Conservation (phyloP, 2,113 vertebrate species). For the Pterocles burchelli region DNA sequence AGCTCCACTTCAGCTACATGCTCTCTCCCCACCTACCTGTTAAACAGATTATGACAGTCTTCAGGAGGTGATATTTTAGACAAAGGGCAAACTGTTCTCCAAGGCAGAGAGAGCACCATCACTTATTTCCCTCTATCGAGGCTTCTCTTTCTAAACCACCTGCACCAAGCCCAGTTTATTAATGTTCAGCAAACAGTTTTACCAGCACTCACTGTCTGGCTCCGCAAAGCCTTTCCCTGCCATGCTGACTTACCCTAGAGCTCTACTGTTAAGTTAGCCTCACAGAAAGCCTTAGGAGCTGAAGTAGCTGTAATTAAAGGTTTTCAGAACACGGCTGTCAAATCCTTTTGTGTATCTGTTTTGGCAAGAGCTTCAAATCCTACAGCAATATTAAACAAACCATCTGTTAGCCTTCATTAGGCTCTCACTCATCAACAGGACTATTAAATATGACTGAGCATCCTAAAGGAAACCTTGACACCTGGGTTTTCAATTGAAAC, state of each 20-base stretch:
- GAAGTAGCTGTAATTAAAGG: slow-evolving; percentile 79
- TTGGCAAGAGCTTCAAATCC: slow-evolving; percentile 77
- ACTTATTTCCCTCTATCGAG: not conserved
- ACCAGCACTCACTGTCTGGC: not conserved
- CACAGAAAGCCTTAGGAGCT: slow-evolving; percentile 34
- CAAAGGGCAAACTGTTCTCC: not conserved
- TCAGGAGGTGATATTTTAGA: not conserved
- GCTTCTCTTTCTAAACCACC: not conserved
- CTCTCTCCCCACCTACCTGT: not conserved
- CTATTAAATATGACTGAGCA: slow-evolving; percentile 77
- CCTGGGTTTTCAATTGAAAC: slow-evolving; percentile 75
- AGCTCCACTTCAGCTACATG: not conserved
- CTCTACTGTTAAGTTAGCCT: slow-evolving; percentile 23
- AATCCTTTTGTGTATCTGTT: slow-evolving; percentile 75
- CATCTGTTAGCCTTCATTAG: slow-evolving; percentile 85
- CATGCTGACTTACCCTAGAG: slow-evolving; percentile 27
- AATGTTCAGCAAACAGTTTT: slow-evolving; percentile 15
- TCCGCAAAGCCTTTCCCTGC: not conserved
- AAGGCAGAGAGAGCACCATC: not conserved
- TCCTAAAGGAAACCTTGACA: slow-evolving; percentile 71
- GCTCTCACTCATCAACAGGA: slow-evolving; percentile 73
- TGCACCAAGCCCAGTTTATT: not conserved
- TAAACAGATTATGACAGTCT: not conserved
- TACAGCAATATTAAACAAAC: slow-evolving; percentile 78
- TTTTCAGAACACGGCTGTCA: slow-evolving; percentile 75